phyloP scores from a whole-genome alignment of 2,888 invertebrate species.

The Drosophila macrospina region DNA sequence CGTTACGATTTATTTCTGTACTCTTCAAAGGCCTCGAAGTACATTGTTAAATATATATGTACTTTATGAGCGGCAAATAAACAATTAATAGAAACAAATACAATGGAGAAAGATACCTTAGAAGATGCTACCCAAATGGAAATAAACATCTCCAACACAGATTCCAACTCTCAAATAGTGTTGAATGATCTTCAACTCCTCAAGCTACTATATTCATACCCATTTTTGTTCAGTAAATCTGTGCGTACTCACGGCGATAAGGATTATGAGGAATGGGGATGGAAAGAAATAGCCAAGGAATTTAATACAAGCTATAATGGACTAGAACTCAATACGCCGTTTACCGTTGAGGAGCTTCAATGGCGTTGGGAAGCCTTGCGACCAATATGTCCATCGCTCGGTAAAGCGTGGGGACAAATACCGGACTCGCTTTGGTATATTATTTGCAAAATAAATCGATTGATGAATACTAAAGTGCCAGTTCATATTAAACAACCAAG shows the following conservation, averaged over 20 bases:
- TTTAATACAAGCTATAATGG: constrained; percentile 55
- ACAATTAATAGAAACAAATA: not conserved
- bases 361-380: constrained; percentile 68
- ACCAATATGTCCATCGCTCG: constrained; percentile 55
- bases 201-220: constrained; percentile 48
- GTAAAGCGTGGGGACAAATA: constrained; percentile 53
- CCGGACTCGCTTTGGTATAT: constrained; percentile 50
- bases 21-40: not conserved
- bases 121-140: constrained; percentile 30
- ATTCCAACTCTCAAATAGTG: constrained; percentile 37
- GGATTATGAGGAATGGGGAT: constrained; percentile 64
- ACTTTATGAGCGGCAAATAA: too few relatives aligned
- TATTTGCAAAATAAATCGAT: constrained; percentile 50
- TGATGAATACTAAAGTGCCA: not conserved
- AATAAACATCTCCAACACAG: constrained; percentile 51
- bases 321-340: constrained; percentile 31
- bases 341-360: constrained; percentile 56
- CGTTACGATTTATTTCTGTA: not conserved
- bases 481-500: not conserved
- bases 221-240: constrained; percentile 40
- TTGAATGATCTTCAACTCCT: constrained; percentile 60
- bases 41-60: too few relatives aligned
- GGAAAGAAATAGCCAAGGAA: constrained; percentile 46
- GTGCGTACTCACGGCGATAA: constrained; percentile 20
- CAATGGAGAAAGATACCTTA: not conserved